Evolutionary conservation across 2,797 vertebrate genomes (phyloP).

Genomic region (Linurgus olivaceus): DNA sequence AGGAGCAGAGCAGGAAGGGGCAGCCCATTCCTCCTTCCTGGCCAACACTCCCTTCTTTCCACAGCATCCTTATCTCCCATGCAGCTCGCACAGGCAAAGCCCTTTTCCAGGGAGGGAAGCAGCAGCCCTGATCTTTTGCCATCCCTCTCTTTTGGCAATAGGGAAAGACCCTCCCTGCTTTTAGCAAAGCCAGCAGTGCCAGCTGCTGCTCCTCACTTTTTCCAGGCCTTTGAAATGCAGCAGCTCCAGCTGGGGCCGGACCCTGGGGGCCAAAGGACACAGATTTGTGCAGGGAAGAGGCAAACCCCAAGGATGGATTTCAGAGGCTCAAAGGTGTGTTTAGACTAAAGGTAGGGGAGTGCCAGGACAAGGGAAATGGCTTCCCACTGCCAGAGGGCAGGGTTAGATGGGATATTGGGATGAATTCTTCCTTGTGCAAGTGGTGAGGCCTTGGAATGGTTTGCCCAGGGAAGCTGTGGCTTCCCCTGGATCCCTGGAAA

Average conservation of each 20-base stretch:
- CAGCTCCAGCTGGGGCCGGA: background rate
- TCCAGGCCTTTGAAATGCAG: background rate
- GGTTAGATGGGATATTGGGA: background rate
- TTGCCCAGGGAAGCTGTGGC: background rate
- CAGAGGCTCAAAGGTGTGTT: background rate
- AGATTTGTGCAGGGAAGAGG: background rate
- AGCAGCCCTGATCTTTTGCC: background rate
- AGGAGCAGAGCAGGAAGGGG: background rate
- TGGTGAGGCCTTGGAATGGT: background rate
- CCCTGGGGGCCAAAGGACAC: background rate
- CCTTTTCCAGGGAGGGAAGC: background rate
- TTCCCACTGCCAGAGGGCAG: background rate
- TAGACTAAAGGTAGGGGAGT: background rate
- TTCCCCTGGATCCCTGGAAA: background rate
- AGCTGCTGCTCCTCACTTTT: conserved; percentile 5
- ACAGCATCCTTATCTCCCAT: background rate
- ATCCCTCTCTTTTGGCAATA: background rate
- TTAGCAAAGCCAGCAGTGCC: background rate
- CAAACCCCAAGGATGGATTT: background rate
- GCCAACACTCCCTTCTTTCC: background rate
- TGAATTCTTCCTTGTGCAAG: background rate
- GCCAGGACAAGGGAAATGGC: background rate
- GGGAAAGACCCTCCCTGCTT: conserved; percentile 5
- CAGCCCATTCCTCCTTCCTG: conserved; percentile 12
- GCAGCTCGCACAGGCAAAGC: background rate